Base-by-base conservation (phyloP, 2,888 invertebrate genomes). In the Mythimna loreyi region DNA sequence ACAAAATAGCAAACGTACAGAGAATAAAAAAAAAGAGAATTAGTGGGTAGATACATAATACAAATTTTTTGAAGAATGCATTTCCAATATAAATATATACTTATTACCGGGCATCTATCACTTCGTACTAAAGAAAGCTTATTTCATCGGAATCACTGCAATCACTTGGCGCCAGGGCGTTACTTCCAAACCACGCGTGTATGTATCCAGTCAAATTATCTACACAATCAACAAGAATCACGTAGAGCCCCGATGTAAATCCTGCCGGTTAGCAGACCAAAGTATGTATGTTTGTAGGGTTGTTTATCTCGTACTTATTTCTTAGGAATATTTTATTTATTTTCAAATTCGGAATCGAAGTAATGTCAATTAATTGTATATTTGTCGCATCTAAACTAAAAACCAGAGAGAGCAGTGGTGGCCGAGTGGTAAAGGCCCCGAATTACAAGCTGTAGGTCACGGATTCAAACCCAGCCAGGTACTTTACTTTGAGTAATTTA, bases 191-290 rank as follows among this genome's bases (percentile, higher is more conserved):
- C 62, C 53, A 78, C 73, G 64, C 70, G 63, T 78, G 67, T 62
- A 67, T 71, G 69, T 72, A 80, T 65, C 68, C 49, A 79, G 63
- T 68, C 65, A 80, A 81, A 84, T 84, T 84, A 84, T 82, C 79
- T 66, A 49, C 63, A 80, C 76, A 81, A 84, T 86, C 86, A 84
- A 74, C 83, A 59, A 77, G 71, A 75, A 73, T 80, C 86, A 85
- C 85, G 85, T 85, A 85, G 73, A 72, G 67, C 57, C 58, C 65
- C 75, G 81, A 74, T 75, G 64, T 82, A 79, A 70, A 73, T 72
- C 71, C 69, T 56, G 50, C 45, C 56, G 49, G 80, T 81, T 80
- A 83, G 59, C 25, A 23, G 55, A 55, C 63, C 62, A 60, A 55
- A 56, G 60, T 47, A 53, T 61, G 58, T 49, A 23, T 30, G 30